Percentiles rank a stretch among this genome's conserved stretches.
phyloP scores from a whole-genome alignment of 2,888 invertebrate species.

The Taphrorychus bicolor region DNA sequence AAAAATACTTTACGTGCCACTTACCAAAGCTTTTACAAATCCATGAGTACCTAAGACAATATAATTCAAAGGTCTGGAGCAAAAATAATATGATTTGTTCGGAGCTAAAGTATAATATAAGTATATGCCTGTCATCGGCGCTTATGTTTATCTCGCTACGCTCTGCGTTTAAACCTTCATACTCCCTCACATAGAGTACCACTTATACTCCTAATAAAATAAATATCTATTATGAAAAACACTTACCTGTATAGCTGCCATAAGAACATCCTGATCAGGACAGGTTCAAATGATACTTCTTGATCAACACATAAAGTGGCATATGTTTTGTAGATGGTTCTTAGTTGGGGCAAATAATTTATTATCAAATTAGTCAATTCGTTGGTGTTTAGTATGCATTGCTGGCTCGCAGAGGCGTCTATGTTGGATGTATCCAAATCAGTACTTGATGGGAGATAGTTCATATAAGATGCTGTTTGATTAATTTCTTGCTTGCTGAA shows the following conservation, averaged over 20 bases:
- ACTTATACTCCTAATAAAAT: background rate
- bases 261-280: conserved; percentile 64
- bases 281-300: conserved; percentile 45
- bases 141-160: too few relatives aligned
- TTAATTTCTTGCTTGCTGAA: too few relatives aligned
- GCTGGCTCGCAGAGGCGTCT: background rate
- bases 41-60: too few relatives aligned
- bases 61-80: too few relatives aligned
- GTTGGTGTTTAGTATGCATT: conserved; percentile 56
- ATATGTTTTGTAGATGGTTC: conserved; percentile 63
- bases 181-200: too few relatives aligned
- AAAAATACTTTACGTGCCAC: too few relatives aligned
- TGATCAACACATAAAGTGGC: conserved; percentile 61
- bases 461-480: conserved; percentile 34
- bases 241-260: conserved; percentile 62
- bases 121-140: too few relatives aligned
- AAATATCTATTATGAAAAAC: background rate
- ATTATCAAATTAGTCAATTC: conserved; percentile 61
- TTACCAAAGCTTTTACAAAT: too few relatives aligned
- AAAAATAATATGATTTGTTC: too few relatives aligned
- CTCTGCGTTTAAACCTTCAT: too few relatives aligned
- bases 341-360: conserved; percentile 62
- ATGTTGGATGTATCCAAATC: background rate
- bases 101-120: too few relatives aligned
- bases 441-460: conserved; percentile 42